Base-by-base conservation (phyloP, 2,888 invertebrate genomes). In the Ceraclea dissimilis region DNA sequence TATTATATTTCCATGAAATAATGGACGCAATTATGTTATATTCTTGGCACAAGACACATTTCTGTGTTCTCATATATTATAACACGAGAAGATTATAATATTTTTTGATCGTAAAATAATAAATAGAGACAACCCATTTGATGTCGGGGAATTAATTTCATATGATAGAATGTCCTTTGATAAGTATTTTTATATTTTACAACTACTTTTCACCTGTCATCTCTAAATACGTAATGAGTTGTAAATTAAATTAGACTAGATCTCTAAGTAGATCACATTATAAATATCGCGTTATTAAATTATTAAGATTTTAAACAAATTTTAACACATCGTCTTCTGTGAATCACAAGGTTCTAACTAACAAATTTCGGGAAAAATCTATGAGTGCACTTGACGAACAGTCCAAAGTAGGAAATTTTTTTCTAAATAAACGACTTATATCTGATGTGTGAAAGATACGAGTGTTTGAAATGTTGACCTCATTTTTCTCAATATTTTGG, bases 81-180 rank as follows among this genome's bases (percentile, higher is more conserved):
- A 26, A 26, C 26, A 26, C 5, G 26, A 26, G 10, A 39, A 39
- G 5, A 46, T n/a, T n/a, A 46, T 18, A 8, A 46, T 46, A 19
- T 46, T 46, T 8, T 46, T 46, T 18, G 46, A 46, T 19, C 46
- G 20, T 20, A 46, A 46, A 46, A n/a, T n/a, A n/a, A n/a, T n/a
- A 19, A 46, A 46, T 19, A 19, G 10, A 39, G 39, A 39, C 2
- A 46, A 16, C 17, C 18, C 46, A 46, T 46, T 6, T 46, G 18
- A 8, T 46, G 46, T 46, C 46, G 13, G 5, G 39, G 16, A 39
- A 46, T 46, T 46, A 46, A 46, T 11, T 19, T 46, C 18, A 18
- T 18, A 46, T 46, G 46, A 18, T 19, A 18, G 18, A 46, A 19
- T 39, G 16, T 46, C 46, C 46, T 46, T 46, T 19, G 46, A 46